phyloP scores from a whole-genome alignment of 1,140 invertebrate genomes.

The honey bee (Apis mellifera) region Amel_HAv3.1 CM009938.2:3456001-3456500 shows the following conservation, averaged over 20 bases:
- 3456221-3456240: neutral
- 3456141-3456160: neutral
- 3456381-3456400: constrained; percentile 76
- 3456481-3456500: neutral
- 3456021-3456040: neutral
- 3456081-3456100: neutral
- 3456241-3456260: neutral
- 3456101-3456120: neutral
- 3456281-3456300: neutral
- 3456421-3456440: constrained; percentile 72
- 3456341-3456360: constrained; percentile 35
- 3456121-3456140: neutral
- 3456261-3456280: neutral
- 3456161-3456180: neutral
- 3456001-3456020: neutral
- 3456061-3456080: neutral
- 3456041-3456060: neutral
- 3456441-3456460: constrained; percentile 55
- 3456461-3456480: neutral
- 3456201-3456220: neutral
- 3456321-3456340: constrained; percentile 35
- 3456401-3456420: constrained; percentile 64
- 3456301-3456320: neutral
- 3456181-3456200: neutral
- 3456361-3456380: constrained; percentile 46